A percentile compares a stretch with the other conserved stretches of the same genome.
Evolutionary conservation across 2,888 invertebrate species (phyloP).

Genomic region (Drosophila incognita): DNA sequence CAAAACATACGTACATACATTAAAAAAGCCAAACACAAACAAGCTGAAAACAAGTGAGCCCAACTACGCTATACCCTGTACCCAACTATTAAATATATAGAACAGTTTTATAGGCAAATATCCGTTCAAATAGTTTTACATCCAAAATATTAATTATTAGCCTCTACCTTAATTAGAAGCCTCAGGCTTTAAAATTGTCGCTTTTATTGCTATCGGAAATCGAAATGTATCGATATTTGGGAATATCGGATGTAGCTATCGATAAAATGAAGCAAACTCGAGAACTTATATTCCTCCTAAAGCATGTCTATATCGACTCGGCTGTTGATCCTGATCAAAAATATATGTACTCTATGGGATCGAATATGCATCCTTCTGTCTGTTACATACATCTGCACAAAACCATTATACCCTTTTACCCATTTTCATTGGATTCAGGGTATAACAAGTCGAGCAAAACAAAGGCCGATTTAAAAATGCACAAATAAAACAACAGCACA

Average conservation of each 20-base stretch:
- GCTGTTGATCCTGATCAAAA: too few relatives aligned
- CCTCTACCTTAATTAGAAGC: not conserved
- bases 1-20: not conserved
- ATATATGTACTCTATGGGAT: not conserved
- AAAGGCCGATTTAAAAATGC: constrained; percentile 10
- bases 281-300: not conserved
- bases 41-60: not conserved
- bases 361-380: not conserved
- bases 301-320: too few relatives aligned
- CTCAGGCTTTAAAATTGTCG: not conserved
- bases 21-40: not conserved
- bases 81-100: not conserved
- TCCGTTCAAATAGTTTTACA: not conserved
- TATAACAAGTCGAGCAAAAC: constrained; percentile 28
- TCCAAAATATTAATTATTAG: too few relatives aligned
- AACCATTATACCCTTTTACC: not conserved
- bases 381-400: not conserved
- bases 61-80: not conserved
- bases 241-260: not conserved
- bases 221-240: not conserved
- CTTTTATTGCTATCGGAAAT: not conserved
- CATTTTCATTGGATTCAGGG: not conserved
- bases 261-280: not conserved
- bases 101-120: not conserved
- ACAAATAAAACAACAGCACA: not conserved